Evolutionary conservation across 2,888 invertebrate species (phyloP).

Genomic region (Timandra comae): DNA sequence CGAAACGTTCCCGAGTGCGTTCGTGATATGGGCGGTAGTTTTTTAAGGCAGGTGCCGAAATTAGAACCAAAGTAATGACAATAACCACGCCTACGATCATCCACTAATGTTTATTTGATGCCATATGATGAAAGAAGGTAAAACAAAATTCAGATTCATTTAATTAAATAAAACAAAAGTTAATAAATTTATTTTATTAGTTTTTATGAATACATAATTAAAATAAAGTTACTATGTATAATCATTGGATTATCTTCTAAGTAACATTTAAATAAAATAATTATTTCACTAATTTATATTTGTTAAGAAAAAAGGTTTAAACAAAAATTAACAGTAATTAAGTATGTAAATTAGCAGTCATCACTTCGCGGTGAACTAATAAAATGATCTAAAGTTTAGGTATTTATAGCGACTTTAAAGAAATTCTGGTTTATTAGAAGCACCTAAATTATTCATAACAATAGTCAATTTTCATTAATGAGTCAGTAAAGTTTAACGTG

Average conservation of each 20-base stretch:
- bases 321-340: slow-evolving; percentile 2
- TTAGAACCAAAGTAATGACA: slow-evolving; percentile 54
- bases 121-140: no score
- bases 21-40: slow-evolving; percentile 41
- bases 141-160: no score
- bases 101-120: slow-evolving; percentile 4
- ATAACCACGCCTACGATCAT: slow-evolving; percentile 40
- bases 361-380: slow-evolving; percentile 5
- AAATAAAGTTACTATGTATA: no score
- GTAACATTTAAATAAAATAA: not conserved
- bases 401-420: not conserved
- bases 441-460: slow-evolving; percentile 12
- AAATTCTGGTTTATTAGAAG: not conserved
- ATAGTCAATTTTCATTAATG: slow-evolving; percentile 15
- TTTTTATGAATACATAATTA: no score
- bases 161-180: no score
- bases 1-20: not conserved
- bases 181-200: no score
- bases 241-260: slow-evolving; percentile 1
- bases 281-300: no score
- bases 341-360: slow-evolving; percentile 12
- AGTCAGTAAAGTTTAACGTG: slow-evolving; percentile 18
- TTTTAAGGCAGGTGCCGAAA: slow-evolving; percentile 60
- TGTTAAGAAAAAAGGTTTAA: not conserved
- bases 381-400: not conserved